Evolutionary conservation across 2,797 vertebrate species (phyloP).

Genomic region (Tadarida brasiliensis): DNA sequence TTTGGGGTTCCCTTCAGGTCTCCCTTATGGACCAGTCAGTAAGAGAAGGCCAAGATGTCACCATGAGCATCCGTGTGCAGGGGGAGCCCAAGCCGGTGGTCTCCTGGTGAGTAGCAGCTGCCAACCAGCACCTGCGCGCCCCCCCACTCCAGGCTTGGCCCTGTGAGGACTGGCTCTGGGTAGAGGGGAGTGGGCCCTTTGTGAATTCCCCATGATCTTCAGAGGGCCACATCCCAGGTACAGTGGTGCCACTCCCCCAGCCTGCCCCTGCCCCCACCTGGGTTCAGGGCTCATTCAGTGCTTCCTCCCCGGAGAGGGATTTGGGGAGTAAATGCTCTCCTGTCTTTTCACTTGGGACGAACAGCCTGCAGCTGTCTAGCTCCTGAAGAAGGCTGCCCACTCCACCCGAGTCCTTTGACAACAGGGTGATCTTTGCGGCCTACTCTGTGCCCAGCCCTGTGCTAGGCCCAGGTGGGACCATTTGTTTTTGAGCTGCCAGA

Average conservation of each 20-base stretch:
- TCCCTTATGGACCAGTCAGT: constrained; percentile 93
- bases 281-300: background rate
- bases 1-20: constrained; percentile 88
- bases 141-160: accelerated
- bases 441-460: background rate
- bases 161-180: background rate
- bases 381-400: background rate
- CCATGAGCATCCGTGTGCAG: constrained; percentile 93
- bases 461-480: background rate
- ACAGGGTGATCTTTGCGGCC: background rate
- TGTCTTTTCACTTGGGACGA: background rate
- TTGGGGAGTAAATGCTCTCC: background rate
- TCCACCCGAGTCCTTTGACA: background rate
- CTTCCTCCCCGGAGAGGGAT: background rate
- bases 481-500: background rate
- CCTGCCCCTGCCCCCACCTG: background rate
- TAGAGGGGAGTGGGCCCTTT: background rate
- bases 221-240: background rate
- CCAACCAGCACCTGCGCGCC: too few species aligned
- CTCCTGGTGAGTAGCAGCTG: constrained; percentile 92
- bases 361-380: background rate
- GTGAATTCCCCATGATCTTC: background rate
- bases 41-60: constrained; percentile 96
- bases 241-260: accelerated
- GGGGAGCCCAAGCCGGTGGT: constrained; percentile 98